Evolutionary conservation across 2,888 invertebrate genomes (phyloP).

Genomic region (Netelia inedita): DNA sequence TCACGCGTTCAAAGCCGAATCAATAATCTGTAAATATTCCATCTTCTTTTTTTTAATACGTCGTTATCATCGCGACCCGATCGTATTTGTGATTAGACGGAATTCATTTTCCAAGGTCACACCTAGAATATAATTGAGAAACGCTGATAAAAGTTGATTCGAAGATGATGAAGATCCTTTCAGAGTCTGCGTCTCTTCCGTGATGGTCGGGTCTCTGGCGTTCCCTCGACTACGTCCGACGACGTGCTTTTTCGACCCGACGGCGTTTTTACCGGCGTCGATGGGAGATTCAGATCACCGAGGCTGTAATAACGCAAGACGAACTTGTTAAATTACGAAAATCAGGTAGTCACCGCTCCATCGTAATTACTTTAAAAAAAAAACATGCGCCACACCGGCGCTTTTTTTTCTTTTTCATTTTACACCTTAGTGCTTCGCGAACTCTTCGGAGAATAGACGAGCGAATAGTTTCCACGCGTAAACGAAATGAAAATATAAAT

Average conservation of each 20-base stretch:
- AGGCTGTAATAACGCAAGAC: slow-evolving; percentile 12
- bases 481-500: too few relatives aligned
- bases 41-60: neutral
- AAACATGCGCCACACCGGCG: too few relatives aligned
- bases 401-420: too few relatives aligned
- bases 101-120: neutral
- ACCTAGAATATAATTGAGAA: neutral
- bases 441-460: too few relatives aligned
- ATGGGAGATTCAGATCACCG: slow-evolving; percentile 45
- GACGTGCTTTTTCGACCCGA: slow-evolving; percentile 32
- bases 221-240: slow-evolving; percentile 15
- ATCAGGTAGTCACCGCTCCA: too few relatives aligned
- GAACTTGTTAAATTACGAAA: too few relatives aligned
- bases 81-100: neutral
- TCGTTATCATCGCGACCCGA: neutral
- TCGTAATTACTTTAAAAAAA: too few relatives aligned
- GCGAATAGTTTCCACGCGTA: too few relatives aligned
- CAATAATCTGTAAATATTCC: neutral
- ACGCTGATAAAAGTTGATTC: neutral
- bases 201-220: slow-evolving; percentile 8
- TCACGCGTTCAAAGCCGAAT: neutral
- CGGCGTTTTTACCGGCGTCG: slow-evolving; percentile 47
- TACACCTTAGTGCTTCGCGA: too few relatives aligned
- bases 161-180: neutral
- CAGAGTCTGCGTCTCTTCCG: slow-evolving; percentile 11